Conservation (phyloP, 2,113 vertebrate genomes). For the Marmota flaviventris region DNA sequence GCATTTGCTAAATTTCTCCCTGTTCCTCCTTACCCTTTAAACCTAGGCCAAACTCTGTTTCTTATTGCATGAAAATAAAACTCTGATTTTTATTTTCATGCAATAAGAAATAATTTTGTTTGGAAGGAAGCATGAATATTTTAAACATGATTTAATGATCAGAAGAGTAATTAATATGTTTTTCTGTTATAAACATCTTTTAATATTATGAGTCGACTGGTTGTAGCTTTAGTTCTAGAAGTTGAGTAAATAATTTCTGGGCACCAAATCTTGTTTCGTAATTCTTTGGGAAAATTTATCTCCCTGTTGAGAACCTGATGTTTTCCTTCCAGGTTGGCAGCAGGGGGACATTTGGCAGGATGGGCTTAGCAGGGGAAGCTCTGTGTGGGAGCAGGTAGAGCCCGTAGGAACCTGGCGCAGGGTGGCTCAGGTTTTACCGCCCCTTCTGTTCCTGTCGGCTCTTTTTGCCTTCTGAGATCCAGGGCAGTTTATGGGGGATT, state of each 20-base stretch:
- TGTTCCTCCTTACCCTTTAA: not conserved
- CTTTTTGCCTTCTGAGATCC: not conserved
- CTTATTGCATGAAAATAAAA: not conserved
- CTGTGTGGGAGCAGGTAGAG: not conserved
- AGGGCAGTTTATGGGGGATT: not conserved
- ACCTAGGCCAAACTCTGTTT: not conserved
- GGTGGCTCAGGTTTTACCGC: not conserved
- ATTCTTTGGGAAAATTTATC: not conserved
- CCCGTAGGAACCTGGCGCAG: not conserved
- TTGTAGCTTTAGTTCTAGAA: not conserved
- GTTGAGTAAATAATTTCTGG: constrained; percentile 1
- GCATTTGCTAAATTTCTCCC: not conserved
- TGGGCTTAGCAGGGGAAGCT: not conserved
- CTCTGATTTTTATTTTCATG: not conserved
- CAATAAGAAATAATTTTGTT: no score
- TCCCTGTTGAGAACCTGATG: not conserved
- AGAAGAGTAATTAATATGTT: not conserved
- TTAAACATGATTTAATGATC: not conserved
- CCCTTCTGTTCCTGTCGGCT: not conserved
- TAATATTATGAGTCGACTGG: not conserved
- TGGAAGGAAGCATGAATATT: not conserved
- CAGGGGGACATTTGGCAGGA: not conserved
- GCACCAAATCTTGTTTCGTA: not conserved
- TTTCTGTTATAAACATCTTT: constrained; percentile 25
- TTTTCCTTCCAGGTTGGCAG: not conserved